These are phyloP conservation scores for Tauraco hartlaubi DNA, from an alignment of 2,797 vertebrate species.

Conservation along the genomic window DNA sequence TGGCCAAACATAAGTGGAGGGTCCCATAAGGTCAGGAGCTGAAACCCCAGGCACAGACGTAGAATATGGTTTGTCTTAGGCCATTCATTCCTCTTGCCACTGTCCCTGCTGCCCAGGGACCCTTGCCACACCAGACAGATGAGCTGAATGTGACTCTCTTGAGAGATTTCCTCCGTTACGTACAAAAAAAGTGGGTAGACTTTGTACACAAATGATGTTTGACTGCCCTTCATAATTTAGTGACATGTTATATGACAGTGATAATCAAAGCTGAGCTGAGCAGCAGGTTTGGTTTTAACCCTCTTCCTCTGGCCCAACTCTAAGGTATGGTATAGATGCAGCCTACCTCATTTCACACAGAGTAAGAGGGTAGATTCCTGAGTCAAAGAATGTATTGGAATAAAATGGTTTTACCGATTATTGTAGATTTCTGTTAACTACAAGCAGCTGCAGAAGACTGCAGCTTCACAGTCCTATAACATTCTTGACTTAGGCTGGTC, in stretches of 20 bases:
- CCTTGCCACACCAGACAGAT: not conserved
- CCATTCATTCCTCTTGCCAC: not conserved
- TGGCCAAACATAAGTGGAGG: not conserved
- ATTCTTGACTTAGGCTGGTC: not conserved
- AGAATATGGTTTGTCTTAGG: not conserved
- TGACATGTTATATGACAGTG: not conserved
- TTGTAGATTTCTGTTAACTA: not conserved
- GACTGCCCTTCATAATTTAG: not conserved
- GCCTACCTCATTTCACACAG: rapidly evolving
- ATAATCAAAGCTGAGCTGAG: not conserved
- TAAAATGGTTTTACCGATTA: not conserved
- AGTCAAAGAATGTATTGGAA: not conserved
- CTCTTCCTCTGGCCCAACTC: not conserved
- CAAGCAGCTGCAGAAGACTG: not conserved
- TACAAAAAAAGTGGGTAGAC: not conserved
- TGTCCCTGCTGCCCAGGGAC: not conserved
- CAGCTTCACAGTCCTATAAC: not conserved
- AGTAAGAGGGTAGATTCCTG: not conserved
- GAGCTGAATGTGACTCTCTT: not conserved
- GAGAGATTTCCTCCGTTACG: not conserved
- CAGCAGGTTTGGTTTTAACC: not conserved
- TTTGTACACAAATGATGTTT: not conserved
- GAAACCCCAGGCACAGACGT: not conserved
- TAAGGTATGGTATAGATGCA: not conserved
- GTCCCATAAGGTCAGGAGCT: not conserved